Evolutionary conservation across 2,113 vertebrate genomes (phyloP).

Genomic region (Mobula hypostoma): DNA sequence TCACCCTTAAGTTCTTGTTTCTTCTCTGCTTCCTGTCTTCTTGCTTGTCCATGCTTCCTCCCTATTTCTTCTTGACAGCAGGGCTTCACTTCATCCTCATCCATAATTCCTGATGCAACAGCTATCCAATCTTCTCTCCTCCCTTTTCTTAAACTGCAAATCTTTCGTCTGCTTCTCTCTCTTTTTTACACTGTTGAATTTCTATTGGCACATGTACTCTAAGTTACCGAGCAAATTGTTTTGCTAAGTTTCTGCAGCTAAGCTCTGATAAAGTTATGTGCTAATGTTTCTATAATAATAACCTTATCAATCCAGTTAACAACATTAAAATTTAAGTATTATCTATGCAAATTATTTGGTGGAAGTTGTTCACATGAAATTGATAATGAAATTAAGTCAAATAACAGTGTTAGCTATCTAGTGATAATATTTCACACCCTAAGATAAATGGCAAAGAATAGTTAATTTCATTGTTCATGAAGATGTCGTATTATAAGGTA

Average conservation of each 20-base stretch:
- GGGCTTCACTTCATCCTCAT: too few relatives aligned
- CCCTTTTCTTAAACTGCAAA: too few relatives aligned
- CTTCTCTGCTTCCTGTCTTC: too few relatives aligned
- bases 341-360: too few relatives aligned
- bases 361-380: too few relatives aligned
- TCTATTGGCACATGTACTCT: background rate
- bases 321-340: background rate
- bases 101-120: too few relatives aligned
- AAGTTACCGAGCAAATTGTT: background rate
- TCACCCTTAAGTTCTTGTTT: too few relatives aligned
- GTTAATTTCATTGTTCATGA: background rate
- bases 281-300: background rate
- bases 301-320: background rate
- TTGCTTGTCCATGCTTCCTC: too few relatives aligned
- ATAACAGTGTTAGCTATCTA: background rate
- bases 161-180: too few relatives aligned
- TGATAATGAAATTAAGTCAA: too few relatives aligned
- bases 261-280: background rate
- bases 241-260: background rate
- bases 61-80: too few relatives aligned
- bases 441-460: background rate
- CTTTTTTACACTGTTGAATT: background rate
- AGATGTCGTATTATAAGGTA: background rate
- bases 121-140: too few relatives aligned
- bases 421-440: background rate